Percentiles rank a stretch among this genome's conserved stretches.
phyloP scores from a whole-genome alignment of 1,140 invertebrate species.

The Vollenhovia emeryi region DNA sequence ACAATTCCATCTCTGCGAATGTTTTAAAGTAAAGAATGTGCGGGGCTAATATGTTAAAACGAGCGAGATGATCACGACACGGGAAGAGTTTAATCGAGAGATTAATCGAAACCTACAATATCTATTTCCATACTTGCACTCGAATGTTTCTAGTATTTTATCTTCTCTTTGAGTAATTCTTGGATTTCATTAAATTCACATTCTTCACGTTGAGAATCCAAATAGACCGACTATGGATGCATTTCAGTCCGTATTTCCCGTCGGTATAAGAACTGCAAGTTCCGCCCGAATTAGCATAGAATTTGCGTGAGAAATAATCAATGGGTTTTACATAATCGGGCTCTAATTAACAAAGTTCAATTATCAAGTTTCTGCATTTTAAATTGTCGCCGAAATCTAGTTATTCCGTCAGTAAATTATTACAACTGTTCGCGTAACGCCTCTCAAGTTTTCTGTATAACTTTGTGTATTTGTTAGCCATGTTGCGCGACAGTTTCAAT shows the following conservation, averaged over 20 bases:
- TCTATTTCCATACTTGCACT: background rate
- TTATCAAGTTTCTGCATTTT: slow-evolving; percentile 38
- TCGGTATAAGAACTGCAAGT: background rate
- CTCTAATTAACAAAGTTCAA: slow-evolving; percentile 27
- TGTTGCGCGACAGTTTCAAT: slow-evolving; percentile 14
- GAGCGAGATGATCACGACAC: background rate
- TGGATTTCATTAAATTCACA: background rate
- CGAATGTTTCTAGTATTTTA: background rate
- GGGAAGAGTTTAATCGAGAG: background rate
- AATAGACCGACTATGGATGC: background rate
- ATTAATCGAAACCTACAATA: background rate
- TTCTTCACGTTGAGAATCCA: background rate
- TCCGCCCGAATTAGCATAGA: background rate
- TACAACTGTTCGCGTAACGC: slow-evolving; percentile 6
- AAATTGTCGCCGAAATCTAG: slow-evolving; percentile 38
- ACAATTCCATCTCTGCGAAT: slow-evolving; percentile 12
- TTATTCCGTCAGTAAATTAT: slow-evolving; percentile 44
- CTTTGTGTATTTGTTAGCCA: slow-evolving; percentile 23
- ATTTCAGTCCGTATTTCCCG: background rate
- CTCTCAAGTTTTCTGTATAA: slow-evolving; percentile 16
- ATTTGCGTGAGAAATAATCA: slow-evolving; percentile 11
- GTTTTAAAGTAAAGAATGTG: slow-evolving; percentile 17
- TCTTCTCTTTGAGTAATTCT: background rate
- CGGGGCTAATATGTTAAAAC: background rate
- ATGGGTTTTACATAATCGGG: slow-evolving; percentile 29